Evolutionary conservation across 2,888 invertebrate species (phyloP).

Genomic region (Scaptomyza parva): DNA sequence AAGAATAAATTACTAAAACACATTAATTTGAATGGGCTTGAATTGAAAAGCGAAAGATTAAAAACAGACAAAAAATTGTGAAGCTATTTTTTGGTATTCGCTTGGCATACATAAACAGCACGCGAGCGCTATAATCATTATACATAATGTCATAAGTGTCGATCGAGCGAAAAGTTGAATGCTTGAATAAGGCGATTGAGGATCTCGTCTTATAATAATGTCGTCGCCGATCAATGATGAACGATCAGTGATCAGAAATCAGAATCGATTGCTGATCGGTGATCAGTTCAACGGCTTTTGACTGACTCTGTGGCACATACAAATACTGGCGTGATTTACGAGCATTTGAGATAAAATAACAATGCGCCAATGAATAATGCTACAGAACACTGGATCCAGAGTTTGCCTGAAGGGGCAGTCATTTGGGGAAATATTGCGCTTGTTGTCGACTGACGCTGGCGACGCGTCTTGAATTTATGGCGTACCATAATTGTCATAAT

Average conservation of each 20-base stretch:
- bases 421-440: constrained; percentile 43
- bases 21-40: too few species aligned
- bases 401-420: constrained; percentile 11
- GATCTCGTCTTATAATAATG: constrained; percentile 76
- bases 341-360: constrained; percentile 57
- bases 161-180: constrained; percentile 58
- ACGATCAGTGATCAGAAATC: constrained; percentile 36
- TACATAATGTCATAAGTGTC: constrained; percentile 78
- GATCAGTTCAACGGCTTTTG: constrained; percentile 77
- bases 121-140: constrained; percentile 77
- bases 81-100: constrained; percentile 61
- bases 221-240: constrained; percentile 60
- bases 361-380: constrained; percentile 72
- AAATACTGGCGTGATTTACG: constrained; percentile 63
- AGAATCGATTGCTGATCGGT: constrained; percentile 24
- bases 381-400: constrained; percentile 38
- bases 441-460: constrained; percentile 65
- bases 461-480: constrained; percentile 71
- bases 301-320: constrained; percentile 73
- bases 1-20: too few species aligned
- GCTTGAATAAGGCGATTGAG: constrained; percentile 49
- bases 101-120: constrained; percentile 76
- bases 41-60: constrained; percentile 53
- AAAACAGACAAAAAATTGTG: constrained; percentile 27
- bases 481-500: constrained; percentile 83